Percentiles rank a stretch among this genome's conserved stretches.
Evolutionary conservation across 2,113 vertebrate genomes (phyloP).

Genomic region (Trichechus manatus): DNA sequence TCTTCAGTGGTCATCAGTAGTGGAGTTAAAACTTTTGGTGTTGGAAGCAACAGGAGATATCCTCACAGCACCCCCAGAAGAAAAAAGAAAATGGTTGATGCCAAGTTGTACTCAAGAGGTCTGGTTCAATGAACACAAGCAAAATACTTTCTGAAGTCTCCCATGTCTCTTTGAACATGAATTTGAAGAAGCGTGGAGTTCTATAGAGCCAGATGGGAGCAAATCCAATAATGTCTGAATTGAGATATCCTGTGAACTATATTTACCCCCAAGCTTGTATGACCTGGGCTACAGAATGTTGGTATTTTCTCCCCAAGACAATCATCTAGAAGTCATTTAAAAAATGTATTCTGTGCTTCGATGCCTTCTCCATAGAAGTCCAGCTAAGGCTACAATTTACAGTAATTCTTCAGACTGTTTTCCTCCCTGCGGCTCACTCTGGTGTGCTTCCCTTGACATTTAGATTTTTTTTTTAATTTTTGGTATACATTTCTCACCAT

Average conservation of each 20-base stretch:
- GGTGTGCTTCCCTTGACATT: neutral
- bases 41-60: neutral
- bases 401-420: neutral
- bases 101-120: neutral
- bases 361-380: neutral
- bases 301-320: neutral
- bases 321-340: neutral
- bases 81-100: neutral
- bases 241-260: neutral
- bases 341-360: neutral
- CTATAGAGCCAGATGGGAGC: neutral
- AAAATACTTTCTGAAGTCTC: neutral
- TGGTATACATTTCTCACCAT: neutral
- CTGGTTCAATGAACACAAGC: neutral
- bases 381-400: neutral
- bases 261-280: neutral
- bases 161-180: neutral
- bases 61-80: neutral
- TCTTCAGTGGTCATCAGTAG: neutral
- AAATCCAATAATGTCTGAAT: neutral
- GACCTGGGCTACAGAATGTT: neutral
- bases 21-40: neutral
- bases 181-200: neutral
- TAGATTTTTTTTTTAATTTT: neutral
- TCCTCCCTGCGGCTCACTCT: neutral